These are phyloP conservation scores for Campoplex capitator DNA, from an alignment of 2,888 invertebrate species.

Conservation along the genomic window DNA sequence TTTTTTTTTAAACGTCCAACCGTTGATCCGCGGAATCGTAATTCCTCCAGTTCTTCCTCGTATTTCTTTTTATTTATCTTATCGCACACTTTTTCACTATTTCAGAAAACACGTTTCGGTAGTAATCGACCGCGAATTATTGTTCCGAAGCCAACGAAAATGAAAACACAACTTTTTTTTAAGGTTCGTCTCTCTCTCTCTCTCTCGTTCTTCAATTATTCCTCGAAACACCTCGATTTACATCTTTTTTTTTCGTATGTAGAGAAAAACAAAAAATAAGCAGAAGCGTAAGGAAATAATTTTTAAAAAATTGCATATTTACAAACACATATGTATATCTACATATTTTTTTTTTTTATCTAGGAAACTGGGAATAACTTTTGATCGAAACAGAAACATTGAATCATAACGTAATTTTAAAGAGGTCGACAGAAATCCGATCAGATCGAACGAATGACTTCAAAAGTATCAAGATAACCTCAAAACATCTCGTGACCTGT, in stretches of 20 bases:
- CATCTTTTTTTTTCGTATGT: background rate
- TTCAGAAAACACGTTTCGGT: conserved; percentile 29
- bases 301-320: background rate
- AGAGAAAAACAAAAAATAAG: background rate
- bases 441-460: background rate
- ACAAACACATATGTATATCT: background rate
- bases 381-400: background rate
- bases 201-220: conserved; percentile 13
- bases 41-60: conserved; percentile 12
- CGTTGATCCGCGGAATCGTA: conserved; percentile 22
- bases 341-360: background rate
- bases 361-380: background rate
- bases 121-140: background rate
- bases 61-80: background rate
- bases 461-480: background rate
- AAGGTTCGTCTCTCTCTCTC: background rate
- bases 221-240: conserved; percentile 16
- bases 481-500: background rate
- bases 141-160: background rate
- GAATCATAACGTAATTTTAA: background rate
- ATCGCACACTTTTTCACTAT: conserved; percentile 40
- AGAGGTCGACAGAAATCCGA: background rate
- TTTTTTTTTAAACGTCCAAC: background rate
- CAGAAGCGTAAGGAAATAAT: background rate
- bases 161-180: conserved; percentile 15